These are phyloP conservation scores for Stomorhina lunata DNA, from an alignment of 2,888 invertebrate genomes.

Conservation along the genomic window DNA sequence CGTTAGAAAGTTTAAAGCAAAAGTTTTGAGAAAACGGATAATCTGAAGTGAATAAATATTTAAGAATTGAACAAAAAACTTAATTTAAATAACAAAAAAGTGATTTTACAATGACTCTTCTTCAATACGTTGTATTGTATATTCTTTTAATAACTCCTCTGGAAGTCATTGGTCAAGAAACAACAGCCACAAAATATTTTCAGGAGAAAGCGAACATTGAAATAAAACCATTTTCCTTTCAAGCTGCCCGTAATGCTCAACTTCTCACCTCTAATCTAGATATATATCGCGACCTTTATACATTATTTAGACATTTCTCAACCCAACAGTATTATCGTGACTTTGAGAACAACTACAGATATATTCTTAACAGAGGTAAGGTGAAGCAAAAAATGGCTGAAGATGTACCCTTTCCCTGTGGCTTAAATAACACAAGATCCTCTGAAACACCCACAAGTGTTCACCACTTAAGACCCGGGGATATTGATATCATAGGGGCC, in stretches of 20 bases:
- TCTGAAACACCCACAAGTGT: conserved; percentile 80
- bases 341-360: conserved; percentile 55
- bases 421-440: conserved; percentile 74
- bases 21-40: neutral
- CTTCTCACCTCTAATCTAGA: conserved; percentile 70
- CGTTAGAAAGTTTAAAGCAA: conserved; percentile 31
- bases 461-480: conserved; percentile 81
- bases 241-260: conserved; percentile 62
- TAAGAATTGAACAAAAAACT: neutral
- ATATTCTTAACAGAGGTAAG: conserved; percentile 69
- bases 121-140: neutral
- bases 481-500: conserved; percentile 83
- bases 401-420: conserved; percentile 77
- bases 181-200: conserved; percentile 42
- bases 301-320: conserved; percentile 58
- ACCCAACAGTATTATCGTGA: conserved; percentile 65
- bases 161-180: neutral
- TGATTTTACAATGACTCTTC: neutral
- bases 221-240: conserved; percentile 28
- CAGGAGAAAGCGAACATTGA: conserved; percentile 33
- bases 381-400: conserved; percentile 72
- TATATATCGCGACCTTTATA: conserved; percentile 67
- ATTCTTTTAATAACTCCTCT: neutral
- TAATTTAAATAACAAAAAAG: neutral
- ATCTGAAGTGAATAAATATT: neutral